Evolutionary conservation across 2,888 invertebrate species (phyloP).

Genomic region (Eulithis testata): DNA sequence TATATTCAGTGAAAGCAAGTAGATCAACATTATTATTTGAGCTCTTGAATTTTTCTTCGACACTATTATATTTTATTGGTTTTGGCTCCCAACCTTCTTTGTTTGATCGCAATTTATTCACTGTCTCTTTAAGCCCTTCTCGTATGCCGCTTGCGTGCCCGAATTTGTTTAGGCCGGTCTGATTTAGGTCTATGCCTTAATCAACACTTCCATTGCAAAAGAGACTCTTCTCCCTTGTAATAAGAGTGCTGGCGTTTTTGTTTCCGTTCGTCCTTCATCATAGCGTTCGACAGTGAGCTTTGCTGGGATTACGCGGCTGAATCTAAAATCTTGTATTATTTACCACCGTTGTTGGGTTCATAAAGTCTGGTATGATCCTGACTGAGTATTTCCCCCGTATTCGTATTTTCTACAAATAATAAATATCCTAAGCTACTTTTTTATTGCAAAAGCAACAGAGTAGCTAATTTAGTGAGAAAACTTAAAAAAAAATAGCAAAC

Average conservation of each 20-base stretch:
- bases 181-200: constrained; percentile 46
- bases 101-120: constrained; percentile 36
- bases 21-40: background rate
- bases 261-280: constrained; percentile 48
- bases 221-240: constrained; percentile 43
- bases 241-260: constrained; percentile 40
- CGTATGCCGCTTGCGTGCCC: constrained; percentile 63
- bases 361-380: constrained; percentile 27
- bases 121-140: constrained; percentile 58
- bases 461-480: too few relatives aligned
- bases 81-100: constrained; percentile 1
- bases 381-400: constrained; percentile 20
- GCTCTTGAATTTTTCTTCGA: background rate
- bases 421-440: too few relatives aligned
- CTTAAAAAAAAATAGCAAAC: too few relatives aligned
- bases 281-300: constrained; percentile 51
- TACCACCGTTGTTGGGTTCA: constrained; percentile 35
- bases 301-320: constrained; percentile 58
- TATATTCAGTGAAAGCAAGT: too few relatives aligned
- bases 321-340: constrained; percentile 47
- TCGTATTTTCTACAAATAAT: background rate
- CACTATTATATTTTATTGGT: background rate
- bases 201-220: constrained; percentile 43
- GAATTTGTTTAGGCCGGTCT: constrained; percentile 60
- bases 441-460: too few relatives aligned